Evolutionary conservation across 2,888 invertebrate genomes (phyloP), one percentile per base, ranked within the genome.

Genomic region (Escarpia spicata): DNA sequence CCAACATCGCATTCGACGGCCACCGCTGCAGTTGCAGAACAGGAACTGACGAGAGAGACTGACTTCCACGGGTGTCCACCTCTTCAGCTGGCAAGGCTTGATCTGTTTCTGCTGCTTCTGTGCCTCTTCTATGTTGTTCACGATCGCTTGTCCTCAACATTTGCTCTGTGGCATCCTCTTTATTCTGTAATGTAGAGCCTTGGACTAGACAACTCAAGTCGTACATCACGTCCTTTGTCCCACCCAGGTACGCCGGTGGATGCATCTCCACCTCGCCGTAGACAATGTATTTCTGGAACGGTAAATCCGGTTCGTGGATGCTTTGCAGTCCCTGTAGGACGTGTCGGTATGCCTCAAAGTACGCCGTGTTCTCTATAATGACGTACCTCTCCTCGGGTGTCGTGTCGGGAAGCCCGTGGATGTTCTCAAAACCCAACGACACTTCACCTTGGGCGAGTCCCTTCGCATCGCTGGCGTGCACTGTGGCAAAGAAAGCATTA

Each of bases 301-400:
- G 98, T 94, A 98, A 97, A 45, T 97, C 97, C 10, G 97, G 96
- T 44, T 97, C 95, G 90, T 96, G 96, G 92, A 97, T 97, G 0
- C 96, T 96, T 95, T 90, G 90, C 37, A 98, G 95, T 15, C 97
- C 97, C 94, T 97, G 97, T 92, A 98, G 96, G 0, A 98, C 98
- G 95, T 98, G 97, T 93, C 97, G 97, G 95, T 98, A 98, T 0
- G 98, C 98, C 95, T 98, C 98, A 95, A 98, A 98, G 95, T 98
- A 98, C 0, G 98, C 97, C 93, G 97, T 97, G 93, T 98, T 97
- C 95, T 98, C 98, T 4, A 98, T 97, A 98, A 98, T 98, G 2
- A 92, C 75, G 60, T 93, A 43, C 92, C 1, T 45, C 0, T 45
- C 45, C 0, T 45, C 45, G 8, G 45, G 45, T 45, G 45, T 45